Conservation (phyloP, 2,888 invertebrate species). For the Cerastis rubricosa region DNA sequence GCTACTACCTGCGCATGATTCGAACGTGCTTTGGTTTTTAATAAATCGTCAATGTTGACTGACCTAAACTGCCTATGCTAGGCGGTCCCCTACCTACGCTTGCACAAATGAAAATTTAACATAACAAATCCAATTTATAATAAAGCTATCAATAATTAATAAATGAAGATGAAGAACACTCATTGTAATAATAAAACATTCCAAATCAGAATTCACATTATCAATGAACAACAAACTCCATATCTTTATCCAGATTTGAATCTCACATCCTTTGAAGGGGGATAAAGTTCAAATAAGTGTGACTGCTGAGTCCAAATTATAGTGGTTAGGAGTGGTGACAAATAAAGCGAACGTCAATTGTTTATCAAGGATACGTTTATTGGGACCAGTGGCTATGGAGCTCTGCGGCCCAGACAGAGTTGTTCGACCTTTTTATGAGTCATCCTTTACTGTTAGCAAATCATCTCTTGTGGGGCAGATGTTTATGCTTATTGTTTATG, state of each 20-base stretch:
- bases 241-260: conserved; percentile 30
- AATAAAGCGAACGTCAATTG: conserved; percentile 49
- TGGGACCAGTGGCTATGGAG: conserved; percentile 52
- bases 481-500: neutral
- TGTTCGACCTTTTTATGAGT: conserved; percentile 66
- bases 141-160: neutral
- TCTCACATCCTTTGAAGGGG: conserved; percentile 53
- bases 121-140: neutral
- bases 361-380: conserved; percentile 52
- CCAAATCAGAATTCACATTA: neutral
- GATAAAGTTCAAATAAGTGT: conserved; percentile 44
- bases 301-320: conserved; percentile 32
- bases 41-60: neutral
- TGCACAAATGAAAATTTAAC: neutral
- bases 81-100: neutral
- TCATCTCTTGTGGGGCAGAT: conserved; percentile 21
- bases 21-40: conserved; percentile 28
- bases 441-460: conserved; percentile 62
- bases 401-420: conserved; percentile 58
- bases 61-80: neutral
- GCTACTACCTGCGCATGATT: conserved; percentile 2
- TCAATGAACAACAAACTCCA: conserved; percentile 20
- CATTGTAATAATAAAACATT: neutral
- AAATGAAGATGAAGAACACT: too few relatives aligned
- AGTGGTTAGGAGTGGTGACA: conserved; percentile 36